A percentile compares a stretch with the other conserved stretches of the same genome.
These are phyloP conservation scores for Vanessa cardui DNA, from an alignment of 2,888 invertebrate species.

Conservation along the genomic window DNA sequence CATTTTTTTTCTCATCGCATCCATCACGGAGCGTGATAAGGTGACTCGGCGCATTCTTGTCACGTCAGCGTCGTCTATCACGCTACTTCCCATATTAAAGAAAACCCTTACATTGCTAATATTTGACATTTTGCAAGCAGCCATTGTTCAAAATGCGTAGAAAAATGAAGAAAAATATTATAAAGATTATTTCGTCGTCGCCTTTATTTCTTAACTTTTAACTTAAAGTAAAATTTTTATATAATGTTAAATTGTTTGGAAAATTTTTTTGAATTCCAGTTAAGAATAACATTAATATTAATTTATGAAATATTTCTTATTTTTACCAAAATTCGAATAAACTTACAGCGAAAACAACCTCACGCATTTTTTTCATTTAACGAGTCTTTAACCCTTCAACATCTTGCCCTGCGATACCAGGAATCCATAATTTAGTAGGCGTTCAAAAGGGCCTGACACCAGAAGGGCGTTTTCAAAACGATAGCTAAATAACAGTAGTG, in stretches of 20 bases:
- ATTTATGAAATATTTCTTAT: too few species aligned
- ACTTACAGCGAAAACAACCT: too few species aligned
- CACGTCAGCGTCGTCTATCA: constrained; percentile 37
- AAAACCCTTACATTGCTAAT: constrained; percentile 32
- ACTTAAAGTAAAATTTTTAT: too few species aligned
- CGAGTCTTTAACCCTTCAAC: constrained; percentile 19
- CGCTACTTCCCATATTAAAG: constrained; percentile 28
- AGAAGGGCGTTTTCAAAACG: too few species aligned
- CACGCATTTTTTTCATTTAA: too few species aligned
- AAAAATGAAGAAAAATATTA: background rate
- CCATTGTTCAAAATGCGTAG: background rate
- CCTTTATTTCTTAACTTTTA: too few species aligned
- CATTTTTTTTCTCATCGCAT: constrained; percentile 4
- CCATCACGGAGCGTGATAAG: constrained; percentile 30
- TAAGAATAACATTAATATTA: too few species aligned
- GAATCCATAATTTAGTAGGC: constrained; percentile 21
- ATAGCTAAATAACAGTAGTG: too few species aligned
- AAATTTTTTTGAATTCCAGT: too few species aligned
- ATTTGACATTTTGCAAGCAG: constrained; percentile 14
- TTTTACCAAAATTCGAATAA: too few species aligned
- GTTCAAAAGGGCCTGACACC: background rate
- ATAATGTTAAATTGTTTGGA: too few species aligned
- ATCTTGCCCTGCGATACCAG: constrained; percentile 29
- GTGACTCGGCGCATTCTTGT: constrained; percentile 32
- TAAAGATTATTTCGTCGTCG: background rate